A percentile compares a stretch with the other conserved stretches of the same genome.
These are phyloP conservation scores for Synergus laeviventris DNA, from an alignment of 2,888 invertebrate genomes.

Conservation along the genomic window DNA sequence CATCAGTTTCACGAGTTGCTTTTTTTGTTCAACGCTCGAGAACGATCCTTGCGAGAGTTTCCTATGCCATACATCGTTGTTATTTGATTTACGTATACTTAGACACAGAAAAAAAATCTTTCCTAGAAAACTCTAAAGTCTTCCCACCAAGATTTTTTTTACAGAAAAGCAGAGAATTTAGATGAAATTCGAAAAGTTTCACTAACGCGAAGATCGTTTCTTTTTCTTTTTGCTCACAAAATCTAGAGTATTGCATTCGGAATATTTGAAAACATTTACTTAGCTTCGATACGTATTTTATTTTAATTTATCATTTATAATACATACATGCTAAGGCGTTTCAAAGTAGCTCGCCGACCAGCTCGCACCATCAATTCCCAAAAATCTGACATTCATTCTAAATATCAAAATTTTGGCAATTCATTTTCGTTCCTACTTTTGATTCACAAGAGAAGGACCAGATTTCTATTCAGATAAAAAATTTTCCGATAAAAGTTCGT, in stretches of 20 bases:
- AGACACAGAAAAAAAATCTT: conserved; percentile 3
- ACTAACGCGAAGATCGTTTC: neutral
- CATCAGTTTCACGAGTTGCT: conserved; percentile 50
- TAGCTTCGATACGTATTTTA: conserved; percentile 33
- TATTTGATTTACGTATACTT: conserved; percentile 35
- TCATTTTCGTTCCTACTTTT: neutral
- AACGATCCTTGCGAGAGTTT: conserved; percentile 39
- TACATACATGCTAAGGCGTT: conserved; percentile 28
- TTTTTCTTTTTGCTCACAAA: conserved; percentile 46
- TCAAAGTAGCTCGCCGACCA: conserved; percentile 35
- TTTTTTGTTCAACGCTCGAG: conserved; percentile 47
- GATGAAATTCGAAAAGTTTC: neutral
- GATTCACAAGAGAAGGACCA: neutral
- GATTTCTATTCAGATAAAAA: neutral
- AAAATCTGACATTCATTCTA: too few species aligned
- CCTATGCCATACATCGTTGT: conserved; percentile 39
- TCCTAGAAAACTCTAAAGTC: neutral
- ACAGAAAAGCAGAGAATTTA: neutral
- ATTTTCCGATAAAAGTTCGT: too few species aligned
- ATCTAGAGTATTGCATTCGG: conserved; percentile 29
- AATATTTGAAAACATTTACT: conserved; percentile 38
- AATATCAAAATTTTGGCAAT: neutral
- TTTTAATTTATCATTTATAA: conserved; percentile 19
- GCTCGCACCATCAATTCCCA: neutral
- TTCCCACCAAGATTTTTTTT: neutral